phyloP scores from a whole-genome alignment of 2,113 vertebrate species.

The Phocoena phocoena region DNA sequence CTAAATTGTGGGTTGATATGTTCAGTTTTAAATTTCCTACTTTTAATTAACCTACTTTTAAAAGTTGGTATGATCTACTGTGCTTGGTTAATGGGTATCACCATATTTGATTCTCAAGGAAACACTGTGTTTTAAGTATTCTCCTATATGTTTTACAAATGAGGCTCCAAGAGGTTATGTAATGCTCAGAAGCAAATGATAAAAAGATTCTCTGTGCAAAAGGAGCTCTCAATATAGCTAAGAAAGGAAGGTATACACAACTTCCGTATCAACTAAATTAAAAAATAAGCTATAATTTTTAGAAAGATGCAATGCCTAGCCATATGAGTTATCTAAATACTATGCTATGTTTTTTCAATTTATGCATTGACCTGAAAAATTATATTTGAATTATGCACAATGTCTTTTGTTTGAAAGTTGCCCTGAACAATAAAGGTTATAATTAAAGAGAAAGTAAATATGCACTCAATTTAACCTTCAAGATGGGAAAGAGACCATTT shows the following conservation, averaged over 20 bases:
- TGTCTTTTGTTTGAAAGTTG: slow-evolving; percentile 38
- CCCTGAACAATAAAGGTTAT: background rate
- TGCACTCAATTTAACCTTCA: slow-evolving; percentile 50
- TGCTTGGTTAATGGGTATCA: background rate
- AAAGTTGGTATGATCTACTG: background rate
- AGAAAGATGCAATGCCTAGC: background rate
- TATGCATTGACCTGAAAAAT: background rate
- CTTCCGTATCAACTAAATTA: background rate
- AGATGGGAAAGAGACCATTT: slow-evolving; percentile 52
- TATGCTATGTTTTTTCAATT: background rate
- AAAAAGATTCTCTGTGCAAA: background rate
- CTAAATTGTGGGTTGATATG: background rate
- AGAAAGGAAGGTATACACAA: background rate
- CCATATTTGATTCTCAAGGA: background rate
- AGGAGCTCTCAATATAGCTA: background rate
- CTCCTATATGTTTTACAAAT: background rate
- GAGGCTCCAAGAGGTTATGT: background rate
- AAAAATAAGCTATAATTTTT: background rate
- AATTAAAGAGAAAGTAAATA: slow-evolving; percentile 42
- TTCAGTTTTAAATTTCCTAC: background rate
- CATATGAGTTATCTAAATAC: background rate
- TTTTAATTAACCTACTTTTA: background rate
- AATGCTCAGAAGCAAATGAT: background rate
- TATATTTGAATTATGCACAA: background rate
- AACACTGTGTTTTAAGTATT: background rate